Conservation (phyloP, 2,797 vertebrate genomes). For the Alectoris magna region DNA sequence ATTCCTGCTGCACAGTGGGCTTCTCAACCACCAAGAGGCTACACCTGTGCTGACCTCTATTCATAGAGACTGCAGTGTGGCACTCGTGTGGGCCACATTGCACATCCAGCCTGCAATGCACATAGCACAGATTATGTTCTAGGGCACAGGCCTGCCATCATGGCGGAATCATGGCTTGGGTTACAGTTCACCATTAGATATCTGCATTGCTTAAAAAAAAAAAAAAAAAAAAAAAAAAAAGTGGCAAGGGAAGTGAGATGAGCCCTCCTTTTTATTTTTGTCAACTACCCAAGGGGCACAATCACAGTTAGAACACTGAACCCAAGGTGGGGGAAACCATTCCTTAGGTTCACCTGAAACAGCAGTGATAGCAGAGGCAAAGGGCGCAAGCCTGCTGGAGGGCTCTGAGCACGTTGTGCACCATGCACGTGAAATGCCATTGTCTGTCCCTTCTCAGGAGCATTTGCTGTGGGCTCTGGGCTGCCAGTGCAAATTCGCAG, state of each 20-base stretch:
- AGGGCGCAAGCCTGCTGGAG: background rate
- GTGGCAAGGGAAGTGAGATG: background rate
- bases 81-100: rapidly evolving
- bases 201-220: background rate
- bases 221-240: background rate
- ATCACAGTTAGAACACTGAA: background rate
- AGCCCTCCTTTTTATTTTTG: background rate
- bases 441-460: background rate
- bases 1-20: background rate
- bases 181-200: background rate
- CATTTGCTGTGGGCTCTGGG: background rate
- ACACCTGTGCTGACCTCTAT: background rate
- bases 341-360: background rate
- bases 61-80: rapidly evolving
- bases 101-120: background rate
- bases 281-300: background rate
- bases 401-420: background rate
- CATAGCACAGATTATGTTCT: background rate
- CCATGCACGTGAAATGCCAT: rapidly evolving
- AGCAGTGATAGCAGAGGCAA: background rate
- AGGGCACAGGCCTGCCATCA: background rate
- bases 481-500: background rate
- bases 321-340: background rate
- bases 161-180: rapidly evolving
- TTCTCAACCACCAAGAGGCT: background rate